These are phyloP conservation scores for Sclerurus mexicanus DNA, from an alignment of 2,113 vertebrate species.

Conservation along the genomic window DNA sequence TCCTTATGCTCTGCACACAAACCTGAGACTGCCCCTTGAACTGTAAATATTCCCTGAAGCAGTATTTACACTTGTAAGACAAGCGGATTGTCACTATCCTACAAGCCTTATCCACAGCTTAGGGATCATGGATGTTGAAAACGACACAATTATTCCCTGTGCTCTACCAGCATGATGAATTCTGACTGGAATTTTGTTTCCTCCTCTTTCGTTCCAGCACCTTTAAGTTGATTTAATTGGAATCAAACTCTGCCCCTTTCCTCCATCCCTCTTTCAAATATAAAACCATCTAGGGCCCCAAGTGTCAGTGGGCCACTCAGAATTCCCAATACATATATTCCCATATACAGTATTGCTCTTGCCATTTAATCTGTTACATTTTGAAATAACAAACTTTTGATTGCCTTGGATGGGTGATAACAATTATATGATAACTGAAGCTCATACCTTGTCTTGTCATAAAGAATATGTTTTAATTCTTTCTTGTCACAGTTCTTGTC, in stretches of 20 bases:
- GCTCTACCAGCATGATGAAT: not conserved
- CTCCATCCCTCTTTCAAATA: not conserved
- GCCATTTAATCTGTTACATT: not conserved
- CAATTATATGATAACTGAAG: not conserved
- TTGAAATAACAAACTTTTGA: not conserved
- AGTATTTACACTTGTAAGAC: not conserved
- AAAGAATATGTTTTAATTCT: not conserved
- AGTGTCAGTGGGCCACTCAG: not conserved
- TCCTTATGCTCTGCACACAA: not conserved
- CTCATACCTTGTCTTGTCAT: not conserved
- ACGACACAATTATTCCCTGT: not conserved
- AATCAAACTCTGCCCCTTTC: accelerated
- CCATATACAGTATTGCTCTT: not conserved
- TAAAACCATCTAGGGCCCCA: not conserved
- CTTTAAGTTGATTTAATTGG: not conserved
- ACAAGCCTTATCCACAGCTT: not conserved
- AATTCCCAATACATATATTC: not conserved
- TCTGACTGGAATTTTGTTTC: not conserved
- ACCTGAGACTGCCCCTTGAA: not conserved
- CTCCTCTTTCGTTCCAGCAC: not conserved
- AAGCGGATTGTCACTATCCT: not conserved
- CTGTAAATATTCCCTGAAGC: not conserved
- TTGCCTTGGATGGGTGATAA: not conserved
- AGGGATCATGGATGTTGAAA: not conserved
- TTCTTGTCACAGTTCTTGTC: not conserved